Percentiles rank a stretch among this genome's conserved stretches.
Conservation (phyloP, 2,113 vertebrate species). For the Sylvia atricapilla region DNA sequence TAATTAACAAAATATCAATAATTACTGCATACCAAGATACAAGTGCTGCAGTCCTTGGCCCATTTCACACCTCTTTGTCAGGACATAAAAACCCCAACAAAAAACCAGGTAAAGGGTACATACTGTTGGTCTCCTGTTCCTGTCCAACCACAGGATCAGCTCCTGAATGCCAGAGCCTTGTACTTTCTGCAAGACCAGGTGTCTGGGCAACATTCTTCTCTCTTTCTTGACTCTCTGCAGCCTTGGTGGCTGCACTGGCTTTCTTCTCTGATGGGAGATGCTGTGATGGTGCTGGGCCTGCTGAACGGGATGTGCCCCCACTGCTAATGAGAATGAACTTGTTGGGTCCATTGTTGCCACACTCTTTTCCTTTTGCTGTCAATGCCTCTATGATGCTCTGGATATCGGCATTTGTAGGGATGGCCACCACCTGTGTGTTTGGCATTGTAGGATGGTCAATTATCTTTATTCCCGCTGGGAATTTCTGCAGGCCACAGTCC, state of each 20-base stretch:
- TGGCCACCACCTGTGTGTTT: constrained; percentile 86
- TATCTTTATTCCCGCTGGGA: constrained; percentile 81
- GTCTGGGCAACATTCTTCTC: constrained; percentile 19
- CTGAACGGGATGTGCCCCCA: constrained; percentile 23
- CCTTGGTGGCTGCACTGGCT: background rate
- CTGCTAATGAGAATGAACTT: constrained; percentile 92
- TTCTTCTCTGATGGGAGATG: constrained; percentile 19
- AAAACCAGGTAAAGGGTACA: background rate
- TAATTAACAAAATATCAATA: background rate
- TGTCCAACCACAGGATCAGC: background rate
- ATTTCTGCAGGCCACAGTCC: constrained; percentile 37
- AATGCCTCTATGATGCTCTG: constrained; percentile 87
- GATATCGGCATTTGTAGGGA: constrained; percentile 82
- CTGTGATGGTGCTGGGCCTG: background rate
- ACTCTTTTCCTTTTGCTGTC: constrained; percentile 87
- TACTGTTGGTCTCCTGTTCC: constrained; percentile 32
- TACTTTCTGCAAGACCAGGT: background rate
- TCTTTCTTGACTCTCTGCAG: background rate
- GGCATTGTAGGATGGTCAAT: constrained; percentile 87
- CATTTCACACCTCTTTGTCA: background rate
- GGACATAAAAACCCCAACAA: no score
- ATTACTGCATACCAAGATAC: background rate
- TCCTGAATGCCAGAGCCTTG: background rate
- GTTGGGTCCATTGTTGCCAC: constrained; percentile 84
- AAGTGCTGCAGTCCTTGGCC: background rate